phyloP scores from a whole-genome alignment of 2,113 vertebrate genomes.

The Oriolus oriolus region DNA sequence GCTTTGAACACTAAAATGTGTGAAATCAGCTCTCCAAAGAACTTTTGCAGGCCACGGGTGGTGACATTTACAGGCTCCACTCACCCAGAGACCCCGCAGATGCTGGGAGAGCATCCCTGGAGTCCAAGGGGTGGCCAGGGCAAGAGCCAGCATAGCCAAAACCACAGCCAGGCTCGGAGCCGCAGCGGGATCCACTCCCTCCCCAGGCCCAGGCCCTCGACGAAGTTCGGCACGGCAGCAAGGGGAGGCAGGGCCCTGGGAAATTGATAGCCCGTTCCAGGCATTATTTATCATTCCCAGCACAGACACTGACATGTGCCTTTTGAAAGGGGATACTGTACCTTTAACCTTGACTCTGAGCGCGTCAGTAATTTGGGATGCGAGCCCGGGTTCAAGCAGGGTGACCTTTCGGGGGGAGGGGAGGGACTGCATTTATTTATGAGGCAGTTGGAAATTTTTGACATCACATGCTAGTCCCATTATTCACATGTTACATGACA shows the following conservation, averaged over 20 bases:
- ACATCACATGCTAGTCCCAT: constrained; percentile 74
- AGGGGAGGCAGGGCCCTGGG: not conserved
- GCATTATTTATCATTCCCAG: constrained; percentile 72
- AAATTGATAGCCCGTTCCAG: constrained; percentile 62
- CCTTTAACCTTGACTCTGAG: constrained; percentile 77
- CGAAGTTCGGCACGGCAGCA: not conserved
- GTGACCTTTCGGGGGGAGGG: constrained; percentile 70
- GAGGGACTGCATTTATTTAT: constrained; percentile 73
- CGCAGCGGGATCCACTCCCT: rapidly evolving
- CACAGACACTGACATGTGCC: constrained; percentile 67
- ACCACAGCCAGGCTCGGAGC: not conserved
- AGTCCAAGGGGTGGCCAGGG: rapidly evolving
- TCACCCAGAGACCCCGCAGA: not conserved
- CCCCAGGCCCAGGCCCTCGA: not conserved
- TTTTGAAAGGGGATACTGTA: constrained; percentile 77
- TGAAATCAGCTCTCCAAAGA: not conserved
- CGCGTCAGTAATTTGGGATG: constrained; percentile 70
- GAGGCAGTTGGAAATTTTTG: constrained; percentile 71
- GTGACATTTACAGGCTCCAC: not conserved
- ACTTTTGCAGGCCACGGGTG: not conserved
- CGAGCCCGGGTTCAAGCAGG: constrained; percentile 58
- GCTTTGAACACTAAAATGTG: not conserved
- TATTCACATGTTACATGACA: constrained; percentile 76
- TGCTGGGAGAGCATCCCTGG: not conserved
- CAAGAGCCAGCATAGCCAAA: not conserved